phyloP scores from a whole-genome alignment of 1,140 invertebrate genomes.

The Elymnias hypermnestra region DNA sequence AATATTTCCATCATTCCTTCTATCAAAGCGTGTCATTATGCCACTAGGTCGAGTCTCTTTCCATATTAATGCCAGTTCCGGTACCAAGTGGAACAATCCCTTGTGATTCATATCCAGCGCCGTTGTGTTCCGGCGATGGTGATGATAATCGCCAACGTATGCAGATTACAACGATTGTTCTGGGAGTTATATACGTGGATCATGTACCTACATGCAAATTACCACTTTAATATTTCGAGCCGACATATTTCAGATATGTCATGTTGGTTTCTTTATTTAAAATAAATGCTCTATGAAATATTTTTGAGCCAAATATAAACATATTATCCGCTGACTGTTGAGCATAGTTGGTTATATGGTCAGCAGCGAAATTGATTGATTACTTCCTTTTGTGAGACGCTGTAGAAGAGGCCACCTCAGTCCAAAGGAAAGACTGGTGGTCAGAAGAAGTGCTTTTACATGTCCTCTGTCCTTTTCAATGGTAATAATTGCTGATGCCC shows the following conservation, averaged over 20 bases:
- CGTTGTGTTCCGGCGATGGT: conserved; percentile 25
- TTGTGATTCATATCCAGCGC: conserved; percentile 32
- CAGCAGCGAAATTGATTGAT: too few species aligned
- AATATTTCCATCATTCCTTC: neutral
- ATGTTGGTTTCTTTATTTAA: too few species aligned
- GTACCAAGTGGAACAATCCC: conserved; percentile 29
- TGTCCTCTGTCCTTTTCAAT: too few species aligned
- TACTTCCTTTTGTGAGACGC: too few species aligned
- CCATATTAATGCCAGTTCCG: conserved; percentile 5
- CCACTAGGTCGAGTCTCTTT: conserved; percentile 9
- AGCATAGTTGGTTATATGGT: too few species aligned
- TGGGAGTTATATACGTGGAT: conserved; percentile 22
- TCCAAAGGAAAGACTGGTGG: too few species aligned
- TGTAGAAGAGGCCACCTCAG: too few species aligned
- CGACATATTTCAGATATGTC: neutral
- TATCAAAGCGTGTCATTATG: neutral
- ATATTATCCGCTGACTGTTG: too few species aligned
- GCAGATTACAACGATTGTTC: conserved; percentile 44
- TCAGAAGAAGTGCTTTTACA: too few species aligned
- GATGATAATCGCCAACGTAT: conserved; percentile 41
- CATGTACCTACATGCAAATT: conserved; percentile 13
- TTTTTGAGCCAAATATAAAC: too few species aligned
- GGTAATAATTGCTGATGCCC: too few species aligned
- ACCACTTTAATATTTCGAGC: conserved; percentile 3
- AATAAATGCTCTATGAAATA: too few species aligned